Percentiles rank a stretch among this genome's conserved stretches.
phyloP scores from a whole-genome alignment of 2,113 vertebrate species.

The Daboia siamensis region DNA sequence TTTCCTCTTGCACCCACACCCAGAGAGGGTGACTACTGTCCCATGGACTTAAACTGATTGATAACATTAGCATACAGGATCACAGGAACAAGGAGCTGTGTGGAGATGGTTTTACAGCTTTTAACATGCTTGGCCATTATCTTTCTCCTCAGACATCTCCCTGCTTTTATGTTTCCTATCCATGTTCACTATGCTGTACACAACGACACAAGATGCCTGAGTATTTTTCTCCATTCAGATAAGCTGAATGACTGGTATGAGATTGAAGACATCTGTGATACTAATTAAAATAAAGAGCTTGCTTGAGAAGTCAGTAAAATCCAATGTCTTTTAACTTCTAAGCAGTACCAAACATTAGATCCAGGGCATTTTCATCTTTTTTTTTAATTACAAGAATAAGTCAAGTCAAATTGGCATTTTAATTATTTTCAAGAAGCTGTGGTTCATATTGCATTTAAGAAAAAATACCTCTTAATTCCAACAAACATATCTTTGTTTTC shows the following conservation, averaged over 20 bases:
- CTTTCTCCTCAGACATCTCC: neutral
- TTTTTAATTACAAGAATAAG: neutral
- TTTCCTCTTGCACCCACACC: neutral
- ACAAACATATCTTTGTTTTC: constrained; percentile 45
- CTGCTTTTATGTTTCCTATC: neutral
- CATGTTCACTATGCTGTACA: neutral
- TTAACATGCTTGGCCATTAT: neutral
- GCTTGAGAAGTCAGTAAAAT: neutral
- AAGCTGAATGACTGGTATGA: neutral
- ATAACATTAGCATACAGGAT: neutral
- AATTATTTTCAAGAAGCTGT: neutral
- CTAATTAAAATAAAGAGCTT: neutral
- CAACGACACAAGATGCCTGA: neutral
- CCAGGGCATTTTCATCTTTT: neutral
- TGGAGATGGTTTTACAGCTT: neutral
- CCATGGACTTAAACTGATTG: neutral
- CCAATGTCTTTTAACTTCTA: neutral
- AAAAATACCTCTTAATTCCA: neutral
- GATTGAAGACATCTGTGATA: neutral
- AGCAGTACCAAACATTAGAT: neutral
- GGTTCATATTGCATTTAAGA: neutral
- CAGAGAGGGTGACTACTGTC: neutral
- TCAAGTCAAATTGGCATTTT: neutral
- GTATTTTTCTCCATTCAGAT: neutral
- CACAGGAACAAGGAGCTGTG: neutral